Conservation (phyloP, 1,140 invertebrate genomes). For the Polypedilum vanderplanki region DNA sequence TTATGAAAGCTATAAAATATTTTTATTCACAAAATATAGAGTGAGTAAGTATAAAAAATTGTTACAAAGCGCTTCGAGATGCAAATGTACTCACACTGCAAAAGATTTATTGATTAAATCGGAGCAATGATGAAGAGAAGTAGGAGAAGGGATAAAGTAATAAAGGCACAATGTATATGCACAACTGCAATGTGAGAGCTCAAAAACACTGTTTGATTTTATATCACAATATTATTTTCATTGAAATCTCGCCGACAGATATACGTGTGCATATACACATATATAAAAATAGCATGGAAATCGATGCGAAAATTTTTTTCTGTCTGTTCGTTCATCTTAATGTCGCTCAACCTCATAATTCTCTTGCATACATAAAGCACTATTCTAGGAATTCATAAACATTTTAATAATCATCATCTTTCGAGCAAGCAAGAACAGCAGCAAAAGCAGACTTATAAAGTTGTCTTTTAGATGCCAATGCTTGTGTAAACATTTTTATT, state of each 20-base stretch:
- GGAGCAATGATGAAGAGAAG: neutral
- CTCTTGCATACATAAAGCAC: neutral
- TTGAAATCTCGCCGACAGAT: constrained; percentile 4
- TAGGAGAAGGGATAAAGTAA: neutral
- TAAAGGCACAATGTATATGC: no score
- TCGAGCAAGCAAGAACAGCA: neutral
- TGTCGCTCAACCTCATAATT: neutral
- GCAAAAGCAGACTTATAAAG: neutral
- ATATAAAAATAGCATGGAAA: neutral
- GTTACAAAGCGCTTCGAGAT: neutral
- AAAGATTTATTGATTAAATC: constrained; percentile 15
- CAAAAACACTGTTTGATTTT: neutral
- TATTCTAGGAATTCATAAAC: constrained; percentile 9
- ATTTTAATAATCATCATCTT: constrained; percentile 15
- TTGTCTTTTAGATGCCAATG: neutral
- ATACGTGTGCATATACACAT: neutral
- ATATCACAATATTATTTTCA: constrained; percentile 11
- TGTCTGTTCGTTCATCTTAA: neutral
- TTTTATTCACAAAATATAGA: no score
- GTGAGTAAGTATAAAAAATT: no score
- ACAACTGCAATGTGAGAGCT: no score
- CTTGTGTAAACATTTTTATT: constrained; percentile 1
- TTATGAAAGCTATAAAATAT: no score
- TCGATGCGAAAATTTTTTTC: neutral
- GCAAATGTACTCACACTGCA: constrained; percentile 9